A percentile compares a stretch with the other conserved stretches of the same genome.
Conservation (phyloP, 2,888 invertebrate genomes). For the Mythimna lalbum region DNA sequence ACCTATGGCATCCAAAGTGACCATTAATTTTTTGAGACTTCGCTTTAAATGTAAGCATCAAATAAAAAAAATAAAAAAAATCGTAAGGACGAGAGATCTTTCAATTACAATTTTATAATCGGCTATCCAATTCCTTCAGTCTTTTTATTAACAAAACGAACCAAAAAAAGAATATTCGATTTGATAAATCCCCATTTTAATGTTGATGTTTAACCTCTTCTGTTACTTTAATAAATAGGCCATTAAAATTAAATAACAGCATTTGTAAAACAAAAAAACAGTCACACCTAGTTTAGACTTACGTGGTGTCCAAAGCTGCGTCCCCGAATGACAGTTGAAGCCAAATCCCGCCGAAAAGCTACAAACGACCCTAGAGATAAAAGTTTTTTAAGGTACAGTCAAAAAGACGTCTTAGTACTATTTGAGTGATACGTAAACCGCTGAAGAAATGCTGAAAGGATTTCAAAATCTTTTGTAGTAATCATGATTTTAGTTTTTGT, state of each 20-base stretch:
- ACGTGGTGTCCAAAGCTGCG: constrained; percentile 24
- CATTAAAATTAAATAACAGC: not conserved
- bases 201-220: not conserved
- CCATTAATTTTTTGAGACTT: too few relatives aligned
- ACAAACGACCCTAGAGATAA: constrained; percentile 24
- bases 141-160: not conserved
- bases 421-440: constrained; percentile 46
- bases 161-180: not conserved
- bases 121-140: not conserved
- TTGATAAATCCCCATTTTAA: not conserved
- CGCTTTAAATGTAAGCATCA: not conserved
- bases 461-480: constrained; percentile 30
- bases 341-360: constrained; percentile 30
- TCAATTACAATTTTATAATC: not conserved
- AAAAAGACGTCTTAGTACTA: constrained; percentile 26
- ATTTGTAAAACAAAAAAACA: constrained; percentile 40
- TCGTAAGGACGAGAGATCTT: too few relatives aligned
- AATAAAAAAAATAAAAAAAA: too few relatives aligned
- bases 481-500: constrained; percentile 34
- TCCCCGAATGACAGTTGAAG: constrained; percentile 45
- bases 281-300: constrained; percentile 37
- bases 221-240: not conserved
- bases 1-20: too few relatives aligned
- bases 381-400: constrained; percentile 29
- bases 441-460: constrained; percentile 43